Conservation (phyloP, 2,888 invertebrate species). For the Xiphydria camelus region DNA sequence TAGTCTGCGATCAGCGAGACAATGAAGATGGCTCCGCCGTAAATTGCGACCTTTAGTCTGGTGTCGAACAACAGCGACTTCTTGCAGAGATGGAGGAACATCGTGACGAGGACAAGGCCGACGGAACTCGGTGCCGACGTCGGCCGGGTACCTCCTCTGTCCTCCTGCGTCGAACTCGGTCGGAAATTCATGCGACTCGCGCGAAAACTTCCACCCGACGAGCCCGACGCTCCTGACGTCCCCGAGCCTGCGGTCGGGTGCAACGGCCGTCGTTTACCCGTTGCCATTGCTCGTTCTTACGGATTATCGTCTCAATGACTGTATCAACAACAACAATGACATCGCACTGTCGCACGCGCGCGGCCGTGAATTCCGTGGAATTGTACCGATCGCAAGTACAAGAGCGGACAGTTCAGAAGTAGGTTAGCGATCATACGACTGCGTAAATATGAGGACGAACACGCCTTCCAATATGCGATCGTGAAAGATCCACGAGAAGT, state of each 20-base stretch:
- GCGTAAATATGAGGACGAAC: too few species aligned
- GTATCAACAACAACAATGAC: background rate
- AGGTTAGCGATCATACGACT: too few species aligned
- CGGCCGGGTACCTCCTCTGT: slow-evolving; percentile 75
- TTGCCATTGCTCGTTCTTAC: slow-evolving; percentile 31
- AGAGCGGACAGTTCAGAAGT: too few species aligned
- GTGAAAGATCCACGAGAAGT: too few species aligned
- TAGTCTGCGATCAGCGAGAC: slow-evolving; percentile 86
- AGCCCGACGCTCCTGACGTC: slow-evolving; percentile 18
- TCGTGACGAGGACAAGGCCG: slow-evolving; percentile 76
- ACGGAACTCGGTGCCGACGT: slow-evolving; percentile 83
- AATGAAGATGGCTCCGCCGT: slow-evolving; percentile 79
- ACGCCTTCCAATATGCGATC: too few species aligned
- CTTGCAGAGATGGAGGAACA: slow-evolving; percentile 85
- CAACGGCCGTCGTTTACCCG: slow-evolving; percentile 38
- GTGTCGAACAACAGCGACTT: slow-evolving; percentile 85
- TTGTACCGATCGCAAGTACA: too few species aligned
- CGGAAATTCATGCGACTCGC: slow-evolving; percentile 64
- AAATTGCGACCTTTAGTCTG: slow-evolving; percentile 82
- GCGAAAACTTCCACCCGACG: slow-evolving; percentile 26
- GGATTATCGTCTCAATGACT: background rate
- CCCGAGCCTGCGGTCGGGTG: slow-evolving; percentile 29
- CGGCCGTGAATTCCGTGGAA: too few species aligned
- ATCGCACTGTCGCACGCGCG: too few species aligned
- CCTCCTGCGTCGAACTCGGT: slow-evolving; percentile 56